phyloP scores from a whole-genome alignment of 2,888 invertebrate genomes.

The Lacanobia oleracea region DNA sequence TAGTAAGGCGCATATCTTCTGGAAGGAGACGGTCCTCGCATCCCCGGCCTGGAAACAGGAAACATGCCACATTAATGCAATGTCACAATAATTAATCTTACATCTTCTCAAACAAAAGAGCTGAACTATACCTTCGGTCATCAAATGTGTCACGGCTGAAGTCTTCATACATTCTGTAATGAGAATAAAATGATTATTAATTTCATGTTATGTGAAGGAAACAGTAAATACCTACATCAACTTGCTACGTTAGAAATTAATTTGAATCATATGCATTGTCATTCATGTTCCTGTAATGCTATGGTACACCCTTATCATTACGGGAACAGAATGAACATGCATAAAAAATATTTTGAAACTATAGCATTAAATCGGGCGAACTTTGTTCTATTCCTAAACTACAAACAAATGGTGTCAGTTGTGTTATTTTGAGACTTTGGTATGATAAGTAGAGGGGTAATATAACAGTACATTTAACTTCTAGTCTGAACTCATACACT shows the following conservation, averaged over 20 bases:
- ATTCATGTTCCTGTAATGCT: too few species aligned
- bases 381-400: conserved; percentile 8
- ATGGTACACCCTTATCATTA: not conserved
- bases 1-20: conserved; percentile 97
- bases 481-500: conserved; percentile 28
- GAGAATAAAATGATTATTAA: conserved; percentile 50
- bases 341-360: not conserved
- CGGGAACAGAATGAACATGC: not conserved
- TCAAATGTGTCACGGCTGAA: conserved; percentile 97
- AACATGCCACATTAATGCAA: conserved; percentile 61
- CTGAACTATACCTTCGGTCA: conserved; percentile 93
- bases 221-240: not conserved
- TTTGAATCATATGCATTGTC: not conserved
- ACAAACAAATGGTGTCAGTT: conserved; percentile 43
- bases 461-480: not conserved
- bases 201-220: not conserved
- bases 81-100: not conserved
- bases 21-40: conserved; percentile 95
- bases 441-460: not conserved
- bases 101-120: conserved; percentile 37
- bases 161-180: conserved; percentile 95
- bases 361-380: not conserved
- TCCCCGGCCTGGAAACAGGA: conserved; percentile 92
- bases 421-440: conserved; percentile 41
- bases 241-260: not conserved